Conservation (phyloP, 2,113 vertebrate genomes). For the Tursiops truncatus region DNA sequence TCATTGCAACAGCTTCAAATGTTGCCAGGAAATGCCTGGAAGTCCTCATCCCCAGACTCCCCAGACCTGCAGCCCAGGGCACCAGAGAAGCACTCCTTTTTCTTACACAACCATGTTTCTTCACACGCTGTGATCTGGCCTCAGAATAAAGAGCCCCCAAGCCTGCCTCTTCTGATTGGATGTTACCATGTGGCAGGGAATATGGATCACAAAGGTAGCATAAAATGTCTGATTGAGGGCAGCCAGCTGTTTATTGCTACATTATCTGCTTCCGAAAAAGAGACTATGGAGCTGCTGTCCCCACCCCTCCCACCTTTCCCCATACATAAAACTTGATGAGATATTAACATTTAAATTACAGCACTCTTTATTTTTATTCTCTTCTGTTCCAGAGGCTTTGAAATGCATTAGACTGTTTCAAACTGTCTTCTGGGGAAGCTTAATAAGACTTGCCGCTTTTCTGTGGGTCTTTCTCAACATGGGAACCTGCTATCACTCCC, state of each 20-base stretch:
- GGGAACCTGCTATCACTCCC: background rate
- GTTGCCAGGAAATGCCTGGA: background rate
- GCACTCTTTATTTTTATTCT: constrained; percentile 64
- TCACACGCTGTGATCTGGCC: constrained; percentile 19
- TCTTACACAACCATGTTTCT: background rate
- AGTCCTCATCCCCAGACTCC: background rate
- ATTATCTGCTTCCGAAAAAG: constrained; percentile 35
- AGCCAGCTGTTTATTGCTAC: constrained; percentile 22
- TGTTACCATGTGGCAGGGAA: constrained; percentile 29
- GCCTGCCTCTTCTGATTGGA: background rate
- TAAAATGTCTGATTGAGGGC: constrained; percentile 16
- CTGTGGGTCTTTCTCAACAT: constrained; percentile 54
- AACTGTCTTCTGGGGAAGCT: constrained; percentile 61
- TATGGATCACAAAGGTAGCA: constrained; percentile 30
- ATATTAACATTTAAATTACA: constrained; percentile 75
- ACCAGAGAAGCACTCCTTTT: background rate
- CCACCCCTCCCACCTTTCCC: background rate
- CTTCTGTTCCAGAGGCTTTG: constrained; percentile 70
- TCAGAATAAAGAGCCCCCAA: background rate
- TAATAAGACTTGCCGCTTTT: constrained; percentile 52
- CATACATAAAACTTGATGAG: constrained; percentile 73
- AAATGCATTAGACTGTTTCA: constrained; percentile 66
- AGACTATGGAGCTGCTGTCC: background rate
- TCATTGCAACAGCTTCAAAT: background rate
- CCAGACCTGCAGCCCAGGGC: background rate